phyloP scores from a whole-genome alignment of 2,113 vertebrate species.

The Balaenoptera acutorostrata region DNA sequence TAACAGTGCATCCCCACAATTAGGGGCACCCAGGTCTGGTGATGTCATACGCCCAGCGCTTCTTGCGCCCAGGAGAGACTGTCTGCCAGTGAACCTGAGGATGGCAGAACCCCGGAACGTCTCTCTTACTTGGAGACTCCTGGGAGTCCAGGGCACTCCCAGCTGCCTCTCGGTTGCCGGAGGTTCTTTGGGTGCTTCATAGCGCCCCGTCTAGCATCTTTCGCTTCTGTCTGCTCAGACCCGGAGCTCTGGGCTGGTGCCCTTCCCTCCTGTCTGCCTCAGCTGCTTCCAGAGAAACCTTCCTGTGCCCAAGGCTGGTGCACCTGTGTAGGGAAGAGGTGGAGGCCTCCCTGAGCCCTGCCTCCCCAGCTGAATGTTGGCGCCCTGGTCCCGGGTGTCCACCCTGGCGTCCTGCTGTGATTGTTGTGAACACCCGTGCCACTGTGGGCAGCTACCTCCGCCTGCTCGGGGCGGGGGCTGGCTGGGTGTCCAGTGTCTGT shows the following conservation, averaged over 20 bases:
- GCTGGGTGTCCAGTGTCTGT: background rate
- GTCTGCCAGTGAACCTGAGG: background rate
- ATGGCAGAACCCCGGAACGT: background rate
- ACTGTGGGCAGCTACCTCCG: background rate
- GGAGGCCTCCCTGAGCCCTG: background rate
- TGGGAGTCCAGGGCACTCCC: background rate
- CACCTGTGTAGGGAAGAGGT: background rate
- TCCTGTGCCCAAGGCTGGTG: background rate
- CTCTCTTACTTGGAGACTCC: background rate
- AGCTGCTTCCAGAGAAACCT: background rate
- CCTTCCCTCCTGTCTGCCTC: background rate
- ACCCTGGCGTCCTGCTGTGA: background rate
- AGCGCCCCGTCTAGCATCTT: too few species aligned
- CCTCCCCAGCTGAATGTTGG: background rate
- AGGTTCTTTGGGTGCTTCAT: background rate
- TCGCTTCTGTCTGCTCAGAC: rapidly evolving
- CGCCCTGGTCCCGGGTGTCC: background rate
- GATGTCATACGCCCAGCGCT: rapidly evolving
- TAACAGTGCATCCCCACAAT: rapidly evolving
- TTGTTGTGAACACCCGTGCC: too few species aligned
- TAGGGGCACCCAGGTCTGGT: rapidly evolving
- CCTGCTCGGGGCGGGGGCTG: background rate
- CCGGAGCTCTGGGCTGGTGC: background rate
- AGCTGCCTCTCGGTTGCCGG: rapidly evolving
- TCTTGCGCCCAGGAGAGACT: background rate